These are phyloP conservation scores for Felis chaus DNA, from an alignment of 2,113 vertebrate genomes.

Conservation along the genomic window DNA sequence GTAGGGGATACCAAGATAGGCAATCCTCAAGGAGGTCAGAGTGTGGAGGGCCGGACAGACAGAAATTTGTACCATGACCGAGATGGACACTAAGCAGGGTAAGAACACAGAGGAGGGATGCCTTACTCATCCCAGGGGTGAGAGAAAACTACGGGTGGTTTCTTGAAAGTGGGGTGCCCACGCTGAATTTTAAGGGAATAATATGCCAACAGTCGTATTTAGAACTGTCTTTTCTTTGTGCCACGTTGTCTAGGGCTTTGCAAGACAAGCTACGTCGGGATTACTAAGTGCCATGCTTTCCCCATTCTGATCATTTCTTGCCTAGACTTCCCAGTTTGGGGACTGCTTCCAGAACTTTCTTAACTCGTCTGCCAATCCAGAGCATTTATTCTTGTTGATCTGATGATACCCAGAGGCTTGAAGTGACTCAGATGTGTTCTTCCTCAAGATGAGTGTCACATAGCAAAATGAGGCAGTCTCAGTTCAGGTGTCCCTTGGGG, in stretches of 20 bases:
- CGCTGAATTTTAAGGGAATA: background rate
- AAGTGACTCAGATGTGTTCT: background rate
- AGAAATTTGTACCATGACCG: accelerated
- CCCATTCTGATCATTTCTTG: background rate
- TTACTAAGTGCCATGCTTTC: background rate
- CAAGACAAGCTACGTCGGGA: background rate
- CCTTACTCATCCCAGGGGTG: background rate
- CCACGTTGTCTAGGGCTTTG: background rate
- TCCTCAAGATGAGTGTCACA: background rate
- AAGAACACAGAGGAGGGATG: background rate
- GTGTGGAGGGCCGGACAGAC: background rate
- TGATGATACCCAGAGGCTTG: background rate
- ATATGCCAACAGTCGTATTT: accelerated
- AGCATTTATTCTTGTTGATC: background rate
- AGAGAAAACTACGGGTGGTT: background rate
- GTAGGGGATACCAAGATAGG: background rate
- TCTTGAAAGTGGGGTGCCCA: background rate
- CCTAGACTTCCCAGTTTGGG: background rate
- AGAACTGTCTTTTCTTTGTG: background rate
- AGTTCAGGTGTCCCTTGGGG: background rate
- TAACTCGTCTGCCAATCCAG: background rate
- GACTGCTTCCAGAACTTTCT: background rate
- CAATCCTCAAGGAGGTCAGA: background rate
- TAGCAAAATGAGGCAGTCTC: too few relatives aligned
- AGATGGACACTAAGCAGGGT: background rate